Evolutionary conservation across 2,113 vertebrate species (phyloP), one percentile per base, ranked within the genome.

Genomic region (Clarias gariepinus): DNA sequence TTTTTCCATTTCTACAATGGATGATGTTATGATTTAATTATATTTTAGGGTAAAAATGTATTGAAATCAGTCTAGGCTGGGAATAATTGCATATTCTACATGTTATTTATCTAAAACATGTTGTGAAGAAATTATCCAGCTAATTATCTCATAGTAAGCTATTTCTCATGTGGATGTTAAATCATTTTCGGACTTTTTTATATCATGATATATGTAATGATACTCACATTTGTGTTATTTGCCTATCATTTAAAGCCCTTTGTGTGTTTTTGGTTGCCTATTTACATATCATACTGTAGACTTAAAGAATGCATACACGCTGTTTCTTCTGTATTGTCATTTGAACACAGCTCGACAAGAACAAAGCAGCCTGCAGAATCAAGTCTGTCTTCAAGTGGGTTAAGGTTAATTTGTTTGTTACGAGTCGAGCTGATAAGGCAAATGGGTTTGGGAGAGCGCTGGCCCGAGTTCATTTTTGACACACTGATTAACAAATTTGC

Each of bases 401-500:
- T 90, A 90, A 93, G 92, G 92, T 92, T 92, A 92, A 93, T 93
- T 89, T 90, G 66, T 86, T 78, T 85, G 53, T 58, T 73, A 23
- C 41, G 71, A 61, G 83, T 21, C 58, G 41, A 21, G 83, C 86
- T 0, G 86, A 93, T 91, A 92, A 92, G 88, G 87, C 81, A 85
- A 89, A 91, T 87, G 88, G 92, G 88, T 30, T 89, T 47, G 21
- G 81, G 89, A 76, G 84, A 79, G 86, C 71, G 52, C 76, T 88
- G 90, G 82, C 84, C 87, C 79, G 85, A 86, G 91, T 91, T 85
- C 52, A 87, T 53, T 64, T 47, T 77, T 86, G n/a, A 92, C 86
- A 92, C 91, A 91, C 90, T 93, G 93, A 94, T 94, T 90, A 91
- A 91, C 64, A 85, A 80, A 93, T 95, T 93, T 92, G 90, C 93